A percentile compares a stretch with the other conserved stretches of the same genome.
Evolutionary conservation across 2,113 vertebrate genomes (phyloP).

Genomic region (Phyllopteryx taeniolatus): DNA sequence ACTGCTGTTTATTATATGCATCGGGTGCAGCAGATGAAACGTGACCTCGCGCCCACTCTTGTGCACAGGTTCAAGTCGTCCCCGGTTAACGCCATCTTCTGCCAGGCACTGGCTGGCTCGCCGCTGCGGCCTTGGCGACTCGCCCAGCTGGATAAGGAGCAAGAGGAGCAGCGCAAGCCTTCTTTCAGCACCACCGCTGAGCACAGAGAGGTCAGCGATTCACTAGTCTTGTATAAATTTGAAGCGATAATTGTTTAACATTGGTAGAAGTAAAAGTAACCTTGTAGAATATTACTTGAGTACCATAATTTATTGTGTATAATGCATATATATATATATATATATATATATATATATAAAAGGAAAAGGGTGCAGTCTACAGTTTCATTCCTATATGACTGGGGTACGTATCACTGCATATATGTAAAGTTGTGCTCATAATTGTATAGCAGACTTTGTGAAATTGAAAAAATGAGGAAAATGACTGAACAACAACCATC

Average conservation of each 20-base stretch:
- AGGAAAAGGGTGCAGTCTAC: too few relatives aligned
- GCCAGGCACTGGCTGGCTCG: slow-evolving; percentile 89
- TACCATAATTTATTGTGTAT: too few relatives aligned
- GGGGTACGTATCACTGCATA: too few relatives aligned
- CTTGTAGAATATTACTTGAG: too few relatives aligned
- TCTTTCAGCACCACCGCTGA: slow-evolving; percentile 81
- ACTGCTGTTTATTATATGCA: too few relatives aligned
- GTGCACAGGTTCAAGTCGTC: slow-evolving; percentile 83
- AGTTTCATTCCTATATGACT: too few relatives aligned
- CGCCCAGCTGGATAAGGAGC: slow-evolving; percentile 83
- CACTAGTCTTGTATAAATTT: background rate
- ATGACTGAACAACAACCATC: too few relatives aligned
- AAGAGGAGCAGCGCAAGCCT: slow-evolving; percentile 83
- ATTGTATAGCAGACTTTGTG: too few relatives aligned
- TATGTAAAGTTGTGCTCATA: too few relatives aligned
- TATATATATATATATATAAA: too few relatives aligned
- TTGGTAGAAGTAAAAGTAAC: background rate
- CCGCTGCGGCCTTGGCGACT: slow-evolving; percentile 87
- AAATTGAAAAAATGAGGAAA: too few relatives aligned
- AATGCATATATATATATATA: too few relatives aligned
- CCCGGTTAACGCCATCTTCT: slow-evolving; percentile 95
- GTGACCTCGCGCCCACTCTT: background rate
- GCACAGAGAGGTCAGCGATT: slow-evolving; percentile 67
- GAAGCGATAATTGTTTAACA: background rate
- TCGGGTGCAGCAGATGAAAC: background rate